phyloP scores from a whole-genome alignment of 2,797 vertebrate genomes.

The Takifugu ocellatus region DNA sequence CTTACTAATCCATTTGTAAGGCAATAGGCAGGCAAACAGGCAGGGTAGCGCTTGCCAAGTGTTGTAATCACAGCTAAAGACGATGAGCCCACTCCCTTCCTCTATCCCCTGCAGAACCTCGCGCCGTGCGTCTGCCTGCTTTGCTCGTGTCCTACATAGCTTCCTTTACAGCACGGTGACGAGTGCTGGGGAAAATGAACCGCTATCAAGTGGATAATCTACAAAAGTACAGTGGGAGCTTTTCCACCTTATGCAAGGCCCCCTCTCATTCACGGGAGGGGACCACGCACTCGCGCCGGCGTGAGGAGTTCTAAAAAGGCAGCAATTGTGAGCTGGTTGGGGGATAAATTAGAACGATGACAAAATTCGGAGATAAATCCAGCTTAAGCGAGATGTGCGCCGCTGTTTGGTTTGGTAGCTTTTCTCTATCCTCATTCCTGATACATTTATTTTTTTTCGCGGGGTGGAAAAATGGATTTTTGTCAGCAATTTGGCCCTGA shows the following conservation, averaged over 20 bases:
- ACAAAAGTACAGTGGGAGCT: constrained; percentile 69
- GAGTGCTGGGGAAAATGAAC: constrained; percentile 66
- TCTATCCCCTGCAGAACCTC: constrained; percentile 41
- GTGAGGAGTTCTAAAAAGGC: constrained; percentile 67
- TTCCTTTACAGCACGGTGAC: constrained; percentile 63
- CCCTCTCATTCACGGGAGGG: constrained; percentile 60
- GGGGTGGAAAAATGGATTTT: constrained; percentile 76
- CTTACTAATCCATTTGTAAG: constrained; percentile 77
- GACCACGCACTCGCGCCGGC: constrained; percentile 62
- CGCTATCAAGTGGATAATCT: constrained; percentile 74
- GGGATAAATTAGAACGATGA: constrained; percentile 75
- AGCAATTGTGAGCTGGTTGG: constrained; percentile 73
- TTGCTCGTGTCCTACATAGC: constrained; percentile 69
- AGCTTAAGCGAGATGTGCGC: constrained; percentile 71
- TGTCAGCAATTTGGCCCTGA: constrained; percentile 76
- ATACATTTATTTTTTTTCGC: constrained; percentile 61
- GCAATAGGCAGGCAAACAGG: constrained; percentile 73
- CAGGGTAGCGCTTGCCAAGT: constrained; percentile 72
- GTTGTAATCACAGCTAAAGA: constrained; percentile 77
- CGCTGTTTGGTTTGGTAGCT: constrained; percentile 70
- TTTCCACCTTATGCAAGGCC: constrained; percentile 69
- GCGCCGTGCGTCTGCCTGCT: constrained; percentile 29
- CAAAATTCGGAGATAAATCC: constrained; percentile 76
- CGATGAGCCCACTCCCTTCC: constrained; percentile 74
- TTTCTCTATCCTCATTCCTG: constrained; percentile 58